Percentiles rank a stretch among this genome's conserved stretches.
These are phyloP conservation scores for Alcedo quadribrachys DNA, from an alignment of 2,797 vertebrate species.

Conservation along the genomic window DNA sequence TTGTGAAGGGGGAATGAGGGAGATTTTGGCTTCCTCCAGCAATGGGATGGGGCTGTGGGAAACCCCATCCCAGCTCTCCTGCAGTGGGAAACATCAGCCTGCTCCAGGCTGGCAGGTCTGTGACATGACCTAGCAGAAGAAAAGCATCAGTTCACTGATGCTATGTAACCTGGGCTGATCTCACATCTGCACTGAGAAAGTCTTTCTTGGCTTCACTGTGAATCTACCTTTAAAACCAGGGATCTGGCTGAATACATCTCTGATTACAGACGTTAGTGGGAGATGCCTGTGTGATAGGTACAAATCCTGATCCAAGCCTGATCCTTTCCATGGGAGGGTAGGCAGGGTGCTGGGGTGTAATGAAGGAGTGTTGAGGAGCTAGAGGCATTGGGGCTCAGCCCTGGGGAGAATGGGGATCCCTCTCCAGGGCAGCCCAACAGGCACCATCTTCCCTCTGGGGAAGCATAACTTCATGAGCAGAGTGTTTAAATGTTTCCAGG, in stretches of 20 bases:
- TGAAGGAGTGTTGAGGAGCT: neutral
- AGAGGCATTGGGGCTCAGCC: neutral
- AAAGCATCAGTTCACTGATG: neutral
- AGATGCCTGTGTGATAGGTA: no score
- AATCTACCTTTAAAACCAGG: neutral
- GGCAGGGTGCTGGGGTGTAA: neutral
- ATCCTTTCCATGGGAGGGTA: neutral
- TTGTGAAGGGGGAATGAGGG: neutral
- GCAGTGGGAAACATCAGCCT: neutral
- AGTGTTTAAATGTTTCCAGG: neutral
- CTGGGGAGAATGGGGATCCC: fast-evolving
- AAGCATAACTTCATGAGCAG: neutral
- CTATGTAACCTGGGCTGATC: neutral
- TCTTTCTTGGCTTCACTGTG: neutral
- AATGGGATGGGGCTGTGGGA: neutral
- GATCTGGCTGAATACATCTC: neutral
- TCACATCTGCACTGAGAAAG: neutral
- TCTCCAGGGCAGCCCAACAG: neutral
- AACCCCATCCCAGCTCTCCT: neutral
- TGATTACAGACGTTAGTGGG: fast-evolving
- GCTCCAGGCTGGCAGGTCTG: fast-evolving
- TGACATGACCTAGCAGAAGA: neutral
- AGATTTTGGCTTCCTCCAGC: neutral
- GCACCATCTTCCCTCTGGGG: neutral
- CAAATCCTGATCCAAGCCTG: fast-evolving